Percentiles rank a stretch among this genome's conserved stretches.
These are phyloP conservation scores for Misgurnus anguillicaudatus DNA, from an alignment of 2,113 vertebrate genomes.

Conservation along the genomic window DNA sequence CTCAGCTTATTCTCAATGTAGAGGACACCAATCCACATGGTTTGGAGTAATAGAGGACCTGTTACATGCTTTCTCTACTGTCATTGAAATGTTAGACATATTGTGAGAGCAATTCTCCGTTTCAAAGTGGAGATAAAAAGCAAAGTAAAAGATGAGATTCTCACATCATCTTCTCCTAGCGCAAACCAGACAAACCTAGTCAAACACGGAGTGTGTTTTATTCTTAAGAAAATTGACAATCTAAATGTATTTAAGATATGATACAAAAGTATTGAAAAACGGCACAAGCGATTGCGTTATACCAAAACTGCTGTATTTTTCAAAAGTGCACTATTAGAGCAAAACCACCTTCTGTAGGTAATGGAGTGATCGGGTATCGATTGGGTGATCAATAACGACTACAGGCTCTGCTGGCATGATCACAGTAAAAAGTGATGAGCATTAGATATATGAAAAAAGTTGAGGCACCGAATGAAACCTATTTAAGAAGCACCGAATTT, in stretches of 20 bases:
- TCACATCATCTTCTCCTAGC: no score
- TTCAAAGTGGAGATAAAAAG: background rate
- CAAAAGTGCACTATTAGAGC: slow-evolving; percentile 7
- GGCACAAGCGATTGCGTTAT: background rate
- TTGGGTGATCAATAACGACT: background rate
- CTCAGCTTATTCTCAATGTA: slow-evolving; percentile 1
- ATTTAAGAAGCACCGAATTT: background rate
- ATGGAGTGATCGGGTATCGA: background rate
- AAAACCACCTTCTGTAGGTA: slow-evolving; percentile 10
- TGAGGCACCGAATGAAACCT: slow-evolving; percentile 7
- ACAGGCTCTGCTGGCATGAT: background rate
- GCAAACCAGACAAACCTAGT: no score
- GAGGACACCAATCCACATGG: background rate
- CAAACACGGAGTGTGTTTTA: no score
- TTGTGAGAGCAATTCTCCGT: background rate
- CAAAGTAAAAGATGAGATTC: slow-evolving; percentile 1
- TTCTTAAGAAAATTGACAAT: no score
- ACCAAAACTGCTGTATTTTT: background rate
- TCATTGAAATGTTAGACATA: slow-evolving; percentile 18
- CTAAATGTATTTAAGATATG: background rate
- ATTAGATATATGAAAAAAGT: background rate
- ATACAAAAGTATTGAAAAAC: background rate
- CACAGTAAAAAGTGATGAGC: slow-evolving; percentile 3
- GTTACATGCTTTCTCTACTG: background rate
- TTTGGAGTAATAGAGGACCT: slow-evolving; percentile 14